Evolutionary conservation across 2,113 vertebrate genomes (phyloP).

Genomic region (Saccopteryx leptura): DNA sequence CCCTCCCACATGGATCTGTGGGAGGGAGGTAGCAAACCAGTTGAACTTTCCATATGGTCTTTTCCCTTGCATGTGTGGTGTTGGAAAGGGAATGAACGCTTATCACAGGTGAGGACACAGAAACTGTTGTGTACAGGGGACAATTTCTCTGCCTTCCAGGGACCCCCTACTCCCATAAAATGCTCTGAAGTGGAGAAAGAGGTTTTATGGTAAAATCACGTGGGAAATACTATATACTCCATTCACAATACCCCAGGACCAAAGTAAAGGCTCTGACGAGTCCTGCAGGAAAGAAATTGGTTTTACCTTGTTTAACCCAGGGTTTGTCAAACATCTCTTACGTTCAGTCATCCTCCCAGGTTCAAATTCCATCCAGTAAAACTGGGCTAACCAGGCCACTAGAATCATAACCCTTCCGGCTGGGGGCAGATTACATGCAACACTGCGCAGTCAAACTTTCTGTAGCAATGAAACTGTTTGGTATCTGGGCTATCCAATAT

Average conservation of each 20-base stretch:
- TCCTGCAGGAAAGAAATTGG: neutral
- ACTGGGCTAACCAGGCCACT: neutral
- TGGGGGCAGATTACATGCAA: neutral
- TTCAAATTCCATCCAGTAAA: neutral
- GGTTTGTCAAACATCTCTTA: neutral
- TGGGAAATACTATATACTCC: neutral
- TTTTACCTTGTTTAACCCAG: neutral
- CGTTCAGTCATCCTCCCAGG: neutral
- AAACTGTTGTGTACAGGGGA: neutral
- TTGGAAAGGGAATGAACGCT: neutral
- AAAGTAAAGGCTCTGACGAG: neutral
- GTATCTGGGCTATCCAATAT: fast-evolving
- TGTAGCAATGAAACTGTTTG: fast-evolving
- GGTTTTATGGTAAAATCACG: fast-evolving
- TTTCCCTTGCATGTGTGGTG: neutral
- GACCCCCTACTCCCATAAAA: neutral
- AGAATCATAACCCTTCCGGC: neutral
- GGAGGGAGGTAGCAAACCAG: neutral
- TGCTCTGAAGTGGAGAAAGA: neutral
- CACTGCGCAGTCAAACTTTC: fast-evolving
- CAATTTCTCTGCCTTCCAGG: neutral
- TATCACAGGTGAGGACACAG: neutral
- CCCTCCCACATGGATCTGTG: fast-evolving
- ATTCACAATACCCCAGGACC: neutral
- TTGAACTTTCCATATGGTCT: neutral